These are phyloP conservation scores for Acanthochromis polyacanthus DNA, from an alignment of 2,113 vertebrate genomes.

Conservation along the genomic window DNA sequence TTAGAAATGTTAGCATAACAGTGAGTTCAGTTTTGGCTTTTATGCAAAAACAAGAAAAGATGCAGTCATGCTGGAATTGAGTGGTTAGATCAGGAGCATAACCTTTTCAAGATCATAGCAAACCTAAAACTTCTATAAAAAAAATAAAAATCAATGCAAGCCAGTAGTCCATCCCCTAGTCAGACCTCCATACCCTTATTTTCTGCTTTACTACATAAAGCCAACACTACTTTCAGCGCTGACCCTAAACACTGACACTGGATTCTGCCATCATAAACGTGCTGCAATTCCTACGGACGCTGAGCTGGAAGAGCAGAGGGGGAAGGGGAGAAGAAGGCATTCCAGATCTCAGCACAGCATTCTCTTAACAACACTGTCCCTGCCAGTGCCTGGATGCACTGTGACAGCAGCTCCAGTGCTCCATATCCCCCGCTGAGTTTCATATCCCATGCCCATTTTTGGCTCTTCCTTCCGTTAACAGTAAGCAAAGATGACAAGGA, in stretches of 20 bases:
- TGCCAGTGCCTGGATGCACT: neutral
- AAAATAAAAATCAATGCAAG: no score
- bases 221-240: neutral
- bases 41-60: no score
- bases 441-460: constrained; percentile 30
- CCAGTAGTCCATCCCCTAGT: no score
- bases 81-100: no score
- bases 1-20: no score
- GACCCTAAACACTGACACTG: neutral
- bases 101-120: no score
- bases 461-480: constrained; percentile 27
- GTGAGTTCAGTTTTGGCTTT: no score
- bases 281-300: neutral
- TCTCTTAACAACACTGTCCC: neutral
- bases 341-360: neutral
- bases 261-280: neutral
- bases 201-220: no score
- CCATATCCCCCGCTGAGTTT: constrained; percentile 26
- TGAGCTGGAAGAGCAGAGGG: neutral
- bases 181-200: no score
- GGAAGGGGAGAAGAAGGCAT: no score
- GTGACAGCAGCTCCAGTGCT: constrained; percentile 13
- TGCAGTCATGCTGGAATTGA: no score
- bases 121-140: no score
- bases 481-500: constrained; percentile 54